A percentile compares a stretch with the other conserved stretches of the same genome.
Conservation (phyloP, 37 sponge, comb jelly and placozoan genomes). For the Tethya wilhelma region DNA sequence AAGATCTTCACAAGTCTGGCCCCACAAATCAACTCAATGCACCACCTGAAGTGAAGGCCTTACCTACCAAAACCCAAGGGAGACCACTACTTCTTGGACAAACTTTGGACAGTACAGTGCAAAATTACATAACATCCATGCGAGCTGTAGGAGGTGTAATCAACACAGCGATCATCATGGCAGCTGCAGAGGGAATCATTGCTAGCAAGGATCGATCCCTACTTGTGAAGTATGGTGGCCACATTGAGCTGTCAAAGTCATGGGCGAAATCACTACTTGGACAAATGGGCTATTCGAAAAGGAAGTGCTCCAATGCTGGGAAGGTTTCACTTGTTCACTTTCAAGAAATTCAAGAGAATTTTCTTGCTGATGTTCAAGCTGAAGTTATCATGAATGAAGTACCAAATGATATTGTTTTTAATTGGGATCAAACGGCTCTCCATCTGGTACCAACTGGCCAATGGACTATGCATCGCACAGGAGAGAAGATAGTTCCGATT, state of each 20-base stretch:
- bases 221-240: background rate
- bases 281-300: conserved; percentile 22
- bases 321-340: conserved; percentile 18
- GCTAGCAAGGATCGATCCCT: background rate
- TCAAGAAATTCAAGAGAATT: conserved; percentile 15
- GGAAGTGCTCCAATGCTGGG: conserved; percentile 37
- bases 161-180: background rate
- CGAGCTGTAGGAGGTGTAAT: no score
- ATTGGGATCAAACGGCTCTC: conserved; percentile 48
- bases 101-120: no score
- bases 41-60: no score
- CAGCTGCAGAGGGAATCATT: conserved; percentile 8
- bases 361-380: conserved; percentile 40
- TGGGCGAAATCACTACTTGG: conserved; percentile 20
- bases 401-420: conserved; percentile 1
- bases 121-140: no score
- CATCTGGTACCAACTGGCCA: conserved; percentile 11
- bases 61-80: no score
- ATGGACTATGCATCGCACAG: conserved; percentile 36
- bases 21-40: no score
- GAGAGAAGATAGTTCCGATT: conserved; percentile 16
- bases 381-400: conserved; percentile 42
- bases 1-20: no score
- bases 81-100: no score
- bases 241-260: background rate